Evolutionary conservation across 2,113 vertebrate species (phyloP).

Genomic region (Scytalopus superciliaris): DNA sequence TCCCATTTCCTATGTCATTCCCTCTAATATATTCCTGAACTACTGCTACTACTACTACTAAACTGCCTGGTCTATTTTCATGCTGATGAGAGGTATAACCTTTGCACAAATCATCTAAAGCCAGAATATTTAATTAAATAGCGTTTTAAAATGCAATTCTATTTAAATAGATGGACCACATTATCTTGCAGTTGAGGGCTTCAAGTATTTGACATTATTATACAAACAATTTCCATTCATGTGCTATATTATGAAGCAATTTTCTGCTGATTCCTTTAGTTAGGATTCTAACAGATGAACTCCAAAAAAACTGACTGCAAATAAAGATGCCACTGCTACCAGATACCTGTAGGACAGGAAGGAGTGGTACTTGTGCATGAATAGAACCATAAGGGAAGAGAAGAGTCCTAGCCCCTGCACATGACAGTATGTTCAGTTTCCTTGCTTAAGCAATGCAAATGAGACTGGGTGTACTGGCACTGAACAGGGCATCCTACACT

Average conservation of each 20-base stretch:
- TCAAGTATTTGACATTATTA: background rate
- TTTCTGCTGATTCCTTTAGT: background rate
- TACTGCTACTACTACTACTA: background rate
- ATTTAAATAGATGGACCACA: background rate
- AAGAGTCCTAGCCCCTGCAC: background rate
- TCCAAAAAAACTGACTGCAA: background rate
- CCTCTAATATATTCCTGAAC: background rate
- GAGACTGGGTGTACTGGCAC: background rate
- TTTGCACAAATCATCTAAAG: background rate
- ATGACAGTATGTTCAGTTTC: fast-evolving
- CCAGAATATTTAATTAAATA: background rate
- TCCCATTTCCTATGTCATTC: background rate
- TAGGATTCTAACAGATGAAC: background rate
- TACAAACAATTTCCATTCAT: background rate
- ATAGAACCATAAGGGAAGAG: background rate
- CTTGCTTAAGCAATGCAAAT: background rate
- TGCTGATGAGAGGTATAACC: background rate
- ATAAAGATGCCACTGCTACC: background rate
- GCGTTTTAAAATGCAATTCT: background rate
- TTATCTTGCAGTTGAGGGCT: background rate
- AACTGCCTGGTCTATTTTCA: background rate
- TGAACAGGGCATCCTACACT: background rate
- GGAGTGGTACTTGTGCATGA: background rate
- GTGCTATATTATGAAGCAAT: background rate
- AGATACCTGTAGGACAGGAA: background rate